Evolutionary conservation across 2,797 vertebrate species (phyloP), one percentile per base, ranked within the genome.

Genomic region (Microctenopoma stevenorrisi): DNA sequence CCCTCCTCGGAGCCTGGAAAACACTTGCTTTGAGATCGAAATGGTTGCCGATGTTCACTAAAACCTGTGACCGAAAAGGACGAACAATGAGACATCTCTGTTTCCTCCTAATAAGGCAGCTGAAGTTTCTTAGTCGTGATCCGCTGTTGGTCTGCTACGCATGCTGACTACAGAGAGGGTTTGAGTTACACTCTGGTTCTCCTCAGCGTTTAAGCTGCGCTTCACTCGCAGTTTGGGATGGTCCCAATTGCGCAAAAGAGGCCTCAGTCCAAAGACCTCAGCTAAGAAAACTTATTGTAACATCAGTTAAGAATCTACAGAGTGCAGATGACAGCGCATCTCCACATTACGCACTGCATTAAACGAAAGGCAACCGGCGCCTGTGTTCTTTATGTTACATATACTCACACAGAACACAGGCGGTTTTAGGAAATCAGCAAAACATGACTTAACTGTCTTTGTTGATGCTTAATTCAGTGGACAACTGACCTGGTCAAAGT

Each of bases 11-110:
- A 54, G 98, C 97, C 88, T 95, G 95, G 93, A 99, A 99, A 90
- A 98, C 95, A 92, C 98, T 99, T 84, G 97, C 96, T 92, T 97
- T 96, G 67, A 98, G 95, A 91, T 99, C 97, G 91, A 99, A 99
- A 94, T 98, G 97, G 93, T 96, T 99, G 91, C 98, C 98, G 90
- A 98, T 97, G 89, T 99, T 99, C 90, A 99, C 98, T 94, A 99
- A 95, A 79, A 98, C 97, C 97, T 99, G 94, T 26, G 95, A 94
- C 59, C 83, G 78, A 90, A 52, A 81, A 76, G 43, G 43, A n/a
- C 38, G 47, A 59, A 73, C 42, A 79, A 55, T 74, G 22, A 76
- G 61, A 76, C 7, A 69, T 25, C 35, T 62, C 56, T 43, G 40
- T 38, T 57, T 48, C 53, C 26, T 18, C 15, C 73, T 47, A 56